Evolutionary conservation across 2,113 vertebrate genomes (phyloP).

Genomic region (Sinosuthora webbiana): DNA sequence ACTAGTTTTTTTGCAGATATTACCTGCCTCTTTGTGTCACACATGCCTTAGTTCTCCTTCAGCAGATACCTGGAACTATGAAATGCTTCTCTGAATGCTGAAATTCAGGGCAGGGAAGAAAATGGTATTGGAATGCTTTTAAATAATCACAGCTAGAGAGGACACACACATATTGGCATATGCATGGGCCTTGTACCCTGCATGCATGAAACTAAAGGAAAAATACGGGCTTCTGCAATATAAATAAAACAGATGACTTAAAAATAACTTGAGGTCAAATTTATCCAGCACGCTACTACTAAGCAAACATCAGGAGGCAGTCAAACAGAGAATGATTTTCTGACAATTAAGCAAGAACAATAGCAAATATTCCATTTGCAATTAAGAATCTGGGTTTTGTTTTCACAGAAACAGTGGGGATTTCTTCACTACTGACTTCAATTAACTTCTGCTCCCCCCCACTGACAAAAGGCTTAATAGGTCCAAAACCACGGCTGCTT

Average conservation of each 20-base stretch:
- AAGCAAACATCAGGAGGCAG: not conserved
- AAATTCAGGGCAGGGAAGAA: not conserved
- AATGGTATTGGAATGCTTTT: not conserved
- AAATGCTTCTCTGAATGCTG: not conserved
- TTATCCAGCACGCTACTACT: not conserved
- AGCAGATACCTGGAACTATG: not conserved
- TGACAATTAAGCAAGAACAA: slow-evolving; percentile 47
- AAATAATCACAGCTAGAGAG: not conserved
- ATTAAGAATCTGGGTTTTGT: slow-evolving; percentile 19
- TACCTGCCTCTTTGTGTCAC: not conserved
- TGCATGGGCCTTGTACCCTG: not conserved
- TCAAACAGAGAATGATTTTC: slow-evolving; percentile 33
- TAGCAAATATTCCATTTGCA: slow-evolving; percentile 26
- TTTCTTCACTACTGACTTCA: slow-evolving; percentile 2
- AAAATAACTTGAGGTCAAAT: not conserved
- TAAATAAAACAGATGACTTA: not conserved
- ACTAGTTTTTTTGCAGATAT: not conserved
- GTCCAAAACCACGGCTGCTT: not conserved
- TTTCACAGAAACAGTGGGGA: slow-evolving; percentile 16
- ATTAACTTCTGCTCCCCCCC: not conserved
- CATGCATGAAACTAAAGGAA: not conserved
- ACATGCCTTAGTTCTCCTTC: not conserved
- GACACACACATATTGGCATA: not conserved
- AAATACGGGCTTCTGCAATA: not conserved
- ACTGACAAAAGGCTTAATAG: not conserved